Conservation (phyloP, 2,888 invertebrate genomes). For the Tipula confusa region DNA sequence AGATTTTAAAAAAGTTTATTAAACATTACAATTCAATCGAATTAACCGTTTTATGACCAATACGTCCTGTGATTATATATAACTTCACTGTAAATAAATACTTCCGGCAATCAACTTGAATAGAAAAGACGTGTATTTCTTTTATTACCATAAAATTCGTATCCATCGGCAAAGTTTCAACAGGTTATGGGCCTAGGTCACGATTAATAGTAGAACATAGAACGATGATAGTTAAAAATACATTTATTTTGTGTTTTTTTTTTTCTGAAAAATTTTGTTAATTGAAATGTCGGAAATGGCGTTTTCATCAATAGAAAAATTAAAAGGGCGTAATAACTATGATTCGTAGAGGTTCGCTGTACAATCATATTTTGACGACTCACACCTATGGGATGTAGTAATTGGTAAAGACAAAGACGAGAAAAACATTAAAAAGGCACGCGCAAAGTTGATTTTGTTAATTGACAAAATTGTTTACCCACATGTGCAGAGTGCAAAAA, state of each 20-base stretch:
- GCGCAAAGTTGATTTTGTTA: too few species aligned
- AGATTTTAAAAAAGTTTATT: too few species aligned
- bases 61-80: background rate
- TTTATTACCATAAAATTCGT: background rate
- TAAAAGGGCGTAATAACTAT: background rate
- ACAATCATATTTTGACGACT: background rate
- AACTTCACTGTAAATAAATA: background rate
- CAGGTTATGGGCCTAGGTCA: background rate
- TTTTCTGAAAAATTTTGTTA: background rate
- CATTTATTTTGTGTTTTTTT: background rate
- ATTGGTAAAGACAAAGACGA: background rate
- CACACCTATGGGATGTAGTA: background rate
- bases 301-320: background rate
- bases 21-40: too few species aligned
- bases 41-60: too few species aligned
- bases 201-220: too few species aligned
- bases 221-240: background rate
- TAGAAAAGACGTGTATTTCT: background rate
- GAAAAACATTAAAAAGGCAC: too few species aligned
- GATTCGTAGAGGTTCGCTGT: background rate
- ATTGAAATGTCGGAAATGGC: background rate
- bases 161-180: background rate
- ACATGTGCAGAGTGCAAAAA: too few species aligned
- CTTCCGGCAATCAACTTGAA: background rate
- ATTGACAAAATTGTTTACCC: too few species aligned